phyloP scores from a whole-genome alignment of 1,140 invertebrate species.

The Drosophila tristis region DNA sequence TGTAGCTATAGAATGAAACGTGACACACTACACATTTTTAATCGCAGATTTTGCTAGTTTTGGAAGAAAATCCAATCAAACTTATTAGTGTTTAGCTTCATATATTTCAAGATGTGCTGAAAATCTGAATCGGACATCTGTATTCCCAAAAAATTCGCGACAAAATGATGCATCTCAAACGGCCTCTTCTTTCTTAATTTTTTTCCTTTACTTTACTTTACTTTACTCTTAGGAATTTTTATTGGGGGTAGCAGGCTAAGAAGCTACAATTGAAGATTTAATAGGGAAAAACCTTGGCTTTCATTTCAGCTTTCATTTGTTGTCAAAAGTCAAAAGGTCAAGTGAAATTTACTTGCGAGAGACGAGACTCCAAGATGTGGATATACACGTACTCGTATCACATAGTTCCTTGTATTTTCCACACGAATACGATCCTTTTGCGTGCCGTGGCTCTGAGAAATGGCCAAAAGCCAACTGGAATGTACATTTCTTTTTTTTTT shows the following conservation, averaged over 20 bases:
- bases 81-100: too few relatives aligned
- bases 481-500: constrained; percentile 31
- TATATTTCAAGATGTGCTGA: too few relatives aligned
- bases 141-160: too few relatives aligned
- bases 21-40: too few relatives aligned
- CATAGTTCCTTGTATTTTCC: constrained; percentile 15
- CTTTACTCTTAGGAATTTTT: not conserved
- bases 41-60: too few relatives aligned
- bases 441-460: constrained; percentile 49
- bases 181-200: too few relatives aligned
- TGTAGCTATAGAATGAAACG: too few relatives aligned
- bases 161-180: too few relatives aligned
- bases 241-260: constrained; percentile 24
- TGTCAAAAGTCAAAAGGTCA: constrained; percentile 44
- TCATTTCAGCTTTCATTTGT: constrained; percentile 27
- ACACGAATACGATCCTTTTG: constrained; percentile 39
- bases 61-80: too few relatives aligned
- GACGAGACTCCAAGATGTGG: constrained; percentile 8
- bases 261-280: constrained; percentile 37
- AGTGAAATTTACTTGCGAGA: constrained; percentile 28
- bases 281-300: constrained; percentile 16
- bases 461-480: constrained; percentile 29
- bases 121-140: too few relatives aligned
- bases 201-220: too few relatives aligned
- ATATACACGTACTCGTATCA: not conserved